Evolutionary conservation across 2,113 vertebrate species (phyloP).

Genomic region (Gnathonemus echidnorhynchus): DNA sequence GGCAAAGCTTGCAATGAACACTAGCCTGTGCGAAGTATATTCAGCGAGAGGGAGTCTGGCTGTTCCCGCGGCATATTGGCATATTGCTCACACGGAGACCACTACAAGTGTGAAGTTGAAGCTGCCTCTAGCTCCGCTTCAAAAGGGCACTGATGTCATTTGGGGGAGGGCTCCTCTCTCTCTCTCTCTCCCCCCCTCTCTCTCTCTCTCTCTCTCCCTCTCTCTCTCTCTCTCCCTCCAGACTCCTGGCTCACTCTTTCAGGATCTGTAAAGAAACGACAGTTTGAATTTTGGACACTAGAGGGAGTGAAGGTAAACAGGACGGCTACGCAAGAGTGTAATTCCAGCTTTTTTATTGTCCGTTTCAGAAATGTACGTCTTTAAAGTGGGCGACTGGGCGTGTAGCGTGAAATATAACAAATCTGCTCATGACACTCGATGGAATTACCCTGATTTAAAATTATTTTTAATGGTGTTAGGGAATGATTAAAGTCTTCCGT

Average conservation of each 20-base stretch:
- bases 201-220: background rate
- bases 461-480: background rate
- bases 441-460: background rate
- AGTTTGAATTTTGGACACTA: background rate
- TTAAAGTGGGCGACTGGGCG: background rate
- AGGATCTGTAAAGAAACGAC: background rate
- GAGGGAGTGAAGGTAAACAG: slow-evolving; percentile 8
- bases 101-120: slow-evolving; percentile 21
- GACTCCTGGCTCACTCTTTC: background rate
- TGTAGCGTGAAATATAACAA: background rate
- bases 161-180: slow-evolving; percentile 5
- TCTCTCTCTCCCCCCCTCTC: background rate
- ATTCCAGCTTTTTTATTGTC: background rate
- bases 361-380: background rate
- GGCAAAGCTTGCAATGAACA: background rate
- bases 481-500: background rate
- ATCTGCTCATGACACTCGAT: background rate
- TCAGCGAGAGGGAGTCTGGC: background rate
- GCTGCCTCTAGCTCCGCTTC: slow-evolving; percentile 17
- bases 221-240: background rate
- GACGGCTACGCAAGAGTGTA: background rate
- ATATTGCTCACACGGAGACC: slow-evolving; percentile 13
- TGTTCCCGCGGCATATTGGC: background rate
- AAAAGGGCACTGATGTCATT: slow-evolving; percentile 22
- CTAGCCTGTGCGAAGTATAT: background rate